phyloP scores from a whole-genome alignment of 2,888 invertebrate species.

The Macaria notata region DNA sequence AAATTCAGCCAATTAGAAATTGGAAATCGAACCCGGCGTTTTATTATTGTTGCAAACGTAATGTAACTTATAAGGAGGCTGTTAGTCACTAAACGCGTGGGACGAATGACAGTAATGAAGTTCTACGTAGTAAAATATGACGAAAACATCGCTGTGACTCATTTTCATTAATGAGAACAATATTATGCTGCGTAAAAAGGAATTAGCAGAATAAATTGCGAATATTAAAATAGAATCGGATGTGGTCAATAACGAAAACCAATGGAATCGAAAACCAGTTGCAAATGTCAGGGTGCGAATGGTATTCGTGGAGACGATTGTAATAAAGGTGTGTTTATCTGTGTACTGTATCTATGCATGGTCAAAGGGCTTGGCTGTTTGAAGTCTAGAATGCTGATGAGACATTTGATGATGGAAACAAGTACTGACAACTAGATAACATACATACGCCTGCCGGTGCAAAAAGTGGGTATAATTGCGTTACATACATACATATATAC shows the following conservation, averaged over 20 bases:
- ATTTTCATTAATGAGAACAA: conserved; percentile 46
- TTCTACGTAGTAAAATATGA: conserved; percentile 58
- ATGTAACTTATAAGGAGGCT: conserved; percentile 39
- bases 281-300: conserved; percentile 52
- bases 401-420: conserved; percentile 20
- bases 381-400: conserved; percentile 43
- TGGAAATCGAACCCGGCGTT: background rate
- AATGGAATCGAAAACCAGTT: conserved; percentile 56
- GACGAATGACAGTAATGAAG: conserved; percentile 49
- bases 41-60: conserved; percentile 1
- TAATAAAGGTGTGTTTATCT: conserved; percentile 51
- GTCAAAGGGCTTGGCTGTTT: conserved; percentile 42
- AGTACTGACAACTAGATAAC: no score
- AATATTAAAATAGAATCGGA: conserved; percentile 32
- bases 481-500: no score
- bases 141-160: conserved; percentile 57
- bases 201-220: conserved; percentile 4
- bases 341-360: conserved; percentile 48
- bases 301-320: conserved; percentile 31
- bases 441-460: no score
- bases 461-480: no score
- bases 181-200: conserved; percentile 20
- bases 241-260: conserved; percentile 48
- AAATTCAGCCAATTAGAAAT: background rate
- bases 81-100: conserved; percentile 57